Evolutionary conservation across 2,888 invertebrate species (phyloP).

Genomic region (Agriopis leucophaearia): DNA sequence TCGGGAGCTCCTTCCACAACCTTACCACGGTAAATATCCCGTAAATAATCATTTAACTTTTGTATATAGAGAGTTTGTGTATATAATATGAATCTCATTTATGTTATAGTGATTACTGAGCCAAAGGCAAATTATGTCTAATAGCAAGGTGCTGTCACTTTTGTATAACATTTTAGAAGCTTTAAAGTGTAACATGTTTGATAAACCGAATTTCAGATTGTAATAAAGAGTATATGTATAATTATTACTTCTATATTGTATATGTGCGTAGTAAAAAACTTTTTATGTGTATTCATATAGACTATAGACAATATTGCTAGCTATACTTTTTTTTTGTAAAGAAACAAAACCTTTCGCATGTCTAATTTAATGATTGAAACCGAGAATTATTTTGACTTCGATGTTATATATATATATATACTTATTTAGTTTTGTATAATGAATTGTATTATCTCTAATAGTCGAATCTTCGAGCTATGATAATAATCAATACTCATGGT

Average conservation of each 20-base stretch:
- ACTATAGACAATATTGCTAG: conserved; percentile 42
- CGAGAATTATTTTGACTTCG: conserved; percentile 3
- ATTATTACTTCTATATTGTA: conserved; percentile 26
- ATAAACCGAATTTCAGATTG: conserved; percentile 65
- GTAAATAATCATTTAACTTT: too few relatives aligned
- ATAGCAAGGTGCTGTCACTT: conserved; percentile 78
- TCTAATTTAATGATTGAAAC: conserved; percentile 1
- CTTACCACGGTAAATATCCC: too few relatives aligned
- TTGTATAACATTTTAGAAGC: conserved; percentile 71
- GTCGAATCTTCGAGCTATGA: conserved; percentile 10
- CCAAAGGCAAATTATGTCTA: conserved; percentile 81
- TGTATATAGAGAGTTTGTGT: conserved; percentile 62
- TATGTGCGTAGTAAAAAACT: conserved; percentile 32
- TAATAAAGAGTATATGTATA: conserved; percentile 27
- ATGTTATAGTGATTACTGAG: conserved; percentile 65
- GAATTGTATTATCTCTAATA: conserved; percentile 12
- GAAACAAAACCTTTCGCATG: not conserved
- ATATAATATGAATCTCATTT: conserved; percentile 70
- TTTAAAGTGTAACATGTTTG: conserved; percentile 60
- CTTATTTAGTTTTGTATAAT: conserved; percentile 7
- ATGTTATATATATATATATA: conserved; percentile 12
- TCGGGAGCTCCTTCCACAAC: too few relatives aligned
- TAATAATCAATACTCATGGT: conserved; percentile 19
- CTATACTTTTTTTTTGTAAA: not conserved
- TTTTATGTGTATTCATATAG: conserved; percentile 46